A percentile compares a stretch with the other conserved stretches of the same genome.
These are phyloP conservation scores for Galeopsomyia nigrocyanea DNA, from an alignment of 2,888 invertebrate genomes.

Conservation along the genomic window DNA sequence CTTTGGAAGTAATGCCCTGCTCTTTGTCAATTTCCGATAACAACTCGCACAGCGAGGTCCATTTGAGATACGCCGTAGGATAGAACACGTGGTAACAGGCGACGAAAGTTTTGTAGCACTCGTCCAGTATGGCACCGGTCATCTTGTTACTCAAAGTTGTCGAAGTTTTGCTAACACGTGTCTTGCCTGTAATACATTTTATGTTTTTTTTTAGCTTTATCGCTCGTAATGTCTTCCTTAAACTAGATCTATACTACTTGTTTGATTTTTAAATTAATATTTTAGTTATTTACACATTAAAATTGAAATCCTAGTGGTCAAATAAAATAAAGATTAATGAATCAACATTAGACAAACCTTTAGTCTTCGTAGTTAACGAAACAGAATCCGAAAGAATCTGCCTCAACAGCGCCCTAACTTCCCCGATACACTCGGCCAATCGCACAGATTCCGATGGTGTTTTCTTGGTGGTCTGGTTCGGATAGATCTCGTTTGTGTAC, in stretches of 20 bases:
- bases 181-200: conserved; percentile 24
- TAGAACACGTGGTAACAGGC: conserved; percentile 96
- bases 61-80: conserved; percentile 92
- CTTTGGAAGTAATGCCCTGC: conserved; percentile 69
- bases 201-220: neutral
- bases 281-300: conserved; percentile 11
- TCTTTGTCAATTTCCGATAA: conserved; percentile 80
- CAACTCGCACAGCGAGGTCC: conserved; percentile 90
- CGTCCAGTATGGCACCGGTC: conserved; percentile 83
- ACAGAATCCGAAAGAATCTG: conserved; percentile 84
- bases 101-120: conserved; percentile 91
- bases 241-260: too few relatives aligned
- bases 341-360: conserved; percentile 51
- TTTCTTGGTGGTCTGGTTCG: conserved; percentile 76
- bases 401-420: conserved; percentile 84
- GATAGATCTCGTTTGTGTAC: conserved; percentile 93
- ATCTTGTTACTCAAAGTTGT: conserved; percentile 68
- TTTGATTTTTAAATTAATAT: neutral
- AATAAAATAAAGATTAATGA: conserved; percentile 2
- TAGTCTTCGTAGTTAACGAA: conserved; percentile 62
- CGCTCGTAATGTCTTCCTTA: too few relatives aligned
- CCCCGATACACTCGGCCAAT: conserved; percentile 88
- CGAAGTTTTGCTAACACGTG: conserved; percentile 44
- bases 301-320: neutral
- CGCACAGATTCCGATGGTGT: conserved; percentile 79